Evolutionary conservation across 2,888 invertebrate genomes (phyloP).

Genomic region (Hirtodrosophila confusa): DNA sequence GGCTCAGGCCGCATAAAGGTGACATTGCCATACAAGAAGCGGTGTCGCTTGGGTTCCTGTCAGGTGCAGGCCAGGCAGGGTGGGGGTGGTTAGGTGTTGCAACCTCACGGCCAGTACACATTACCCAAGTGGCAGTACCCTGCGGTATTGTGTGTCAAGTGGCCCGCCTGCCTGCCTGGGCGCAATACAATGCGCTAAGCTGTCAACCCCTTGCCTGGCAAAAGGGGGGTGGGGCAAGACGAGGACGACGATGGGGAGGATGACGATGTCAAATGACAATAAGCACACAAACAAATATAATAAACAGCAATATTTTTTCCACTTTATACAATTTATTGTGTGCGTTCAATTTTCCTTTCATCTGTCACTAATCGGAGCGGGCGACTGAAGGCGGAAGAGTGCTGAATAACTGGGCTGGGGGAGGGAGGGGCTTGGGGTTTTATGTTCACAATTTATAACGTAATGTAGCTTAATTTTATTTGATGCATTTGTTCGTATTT

Average conservation of each 20-base stretch:
- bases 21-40: conserved; percentile 15
- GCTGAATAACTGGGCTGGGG: background rate
- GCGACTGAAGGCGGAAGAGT: background rate
- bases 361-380: conserved; percentile 18
- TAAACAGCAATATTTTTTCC: conserved; percentile 56
- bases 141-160: conserved; percentile 44
- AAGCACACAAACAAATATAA: conserved; percentile 57
- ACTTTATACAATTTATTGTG: conserved; percentile 58
- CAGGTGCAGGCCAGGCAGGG: no score
- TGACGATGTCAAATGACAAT: conserved; percentile 54
- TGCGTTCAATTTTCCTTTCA: conserved; percentile 45
- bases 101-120: conserved; percentile 16
- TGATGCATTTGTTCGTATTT: conserved; percentile 14
- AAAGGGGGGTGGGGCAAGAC: background rate
- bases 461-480: conserved; percentile 42
- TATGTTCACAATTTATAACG: conserved; percentile 26
- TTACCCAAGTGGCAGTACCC: conserved; percentile 12
- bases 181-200: conserved; percentile 41
- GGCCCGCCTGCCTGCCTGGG: conserved; percentile 15
- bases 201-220: conserved; percentile 21
- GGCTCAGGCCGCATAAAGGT: conserved; percentile 36
- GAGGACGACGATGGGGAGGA: background rate
- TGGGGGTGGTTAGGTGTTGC: conserved; percentile 7
- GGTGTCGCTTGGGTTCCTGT: conserved; percentile 11
- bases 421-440: no score